These are phyloP conservation scores for Mystacornis crossleyi DNA, from an alignment of 2,113 vertebrate species.

Conservation along the genomic window DNA sequence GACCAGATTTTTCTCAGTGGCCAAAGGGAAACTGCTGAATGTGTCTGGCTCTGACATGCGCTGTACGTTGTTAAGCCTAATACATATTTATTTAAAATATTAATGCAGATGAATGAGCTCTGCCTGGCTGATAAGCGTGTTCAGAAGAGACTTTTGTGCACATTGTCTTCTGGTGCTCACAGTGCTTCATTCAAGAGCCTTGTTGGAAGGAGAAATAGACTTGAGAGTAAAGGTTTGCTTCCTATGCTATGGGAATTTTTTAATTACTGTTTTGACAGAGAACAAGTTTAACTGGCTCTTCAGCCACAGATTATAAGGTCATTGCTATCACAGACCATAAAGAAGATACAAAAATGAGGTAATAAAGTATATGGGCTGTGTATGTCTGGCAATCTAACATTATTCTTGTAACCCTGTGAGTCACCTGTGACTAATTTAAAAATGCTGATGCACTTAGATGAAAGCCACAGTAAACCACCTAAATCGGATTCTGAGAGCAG, in stretches of 20 bases:
- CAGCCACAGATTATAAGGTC: constrained; percentile 61
- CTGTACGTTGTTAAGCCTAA: not conserved
- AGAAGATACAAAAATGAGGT: constrained; percentile 70
- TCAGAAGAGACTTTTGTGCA: not conserved
- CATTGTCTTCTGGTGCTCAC: not conserved
- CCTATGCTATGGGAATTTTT: constrained; percentile 53
- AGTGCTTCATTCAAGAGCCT: not conserved
- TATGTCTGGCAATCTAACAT: constrained; percentile 65
- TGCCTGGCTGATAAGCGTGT: not conserved
- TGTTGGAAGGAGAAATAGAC: constrained; percentile 1
- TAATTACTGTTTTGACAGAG: constrained; percentile 69
- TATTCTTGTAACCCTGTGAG: constrained; percentile 66
- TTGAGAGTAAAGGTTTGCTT: constrained; percentile 26
- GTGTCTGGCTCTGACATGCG: not conserved
- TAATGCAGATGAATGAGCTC: not conserved
- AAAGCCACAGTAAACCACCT: constrained; percentile 54
- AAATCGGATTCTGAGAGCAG: constrained; percentile 35
- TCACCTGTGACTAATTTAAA: constrained; percentile 73
- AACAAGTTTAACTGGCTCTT: constrained; percentile 62
- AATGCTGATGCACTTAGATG: constrained; percentile 65
- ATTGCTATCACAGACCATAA: constrained; percentile 61
- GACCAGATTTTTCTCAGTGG: not conserved
- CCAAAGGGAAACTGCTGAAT: not conserved
- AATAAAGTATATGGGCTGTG: constrained; percentile 67
- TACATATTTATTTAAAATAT: constrained; percentile 53